Percentiles rank a stretch among this genome's conserved stretches.
Evolutionary conservation across 2,113 vertebrate species (phyloP).

Genomic region (Merops nubicus): DNA sequence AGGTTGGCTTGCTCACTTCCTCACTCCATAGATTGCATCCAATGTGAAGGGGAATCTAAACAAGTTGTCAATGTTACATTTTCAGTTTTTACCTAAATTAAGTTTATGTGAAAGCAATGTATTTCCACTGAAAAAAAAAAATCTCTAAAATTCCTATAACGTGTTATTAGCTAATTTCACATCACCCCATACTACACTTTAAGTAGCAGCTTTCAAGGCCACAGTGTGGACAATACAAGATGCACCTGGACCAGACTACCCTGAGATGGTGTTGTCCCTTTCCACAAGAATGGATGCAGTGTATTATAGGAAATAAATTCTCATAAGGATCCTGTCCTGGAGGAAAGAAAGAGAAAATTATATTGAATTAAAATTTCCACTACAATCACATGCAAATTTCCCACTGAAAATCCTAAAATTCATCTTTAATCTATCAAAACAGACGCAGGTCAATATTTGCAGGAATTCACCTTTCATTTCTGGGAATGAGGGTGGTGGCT

Average conservation of each 20-base stretch:
- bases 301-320: not conserved
- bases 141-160: not conserved
- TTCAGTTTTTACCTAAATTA: not conserved
- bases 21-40: not conserved
- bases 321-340: not conserved
- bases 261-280: not conserved
- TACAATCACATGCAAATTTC: not conserved
- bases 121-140: not conserved
- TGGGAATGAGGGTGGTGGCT: not conserved
- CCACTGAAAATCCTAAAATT: not conserved
- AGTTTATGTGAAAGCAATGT: not conserved
- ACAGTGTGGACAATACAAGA: not conserved
- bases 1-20: not conserved
- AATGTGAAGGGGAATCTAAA: not conserved
- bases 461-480: not conserved
- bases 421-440: not conserved
- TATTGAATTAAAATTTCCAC: not conserved
- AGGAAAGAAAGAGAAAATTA: not conserved
- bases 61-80: not conserved
- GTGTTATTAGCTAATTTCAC: not conserved
- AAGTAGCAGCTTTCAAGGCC: not conserved
- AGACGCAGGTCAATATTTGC: not conserved
- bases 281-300: not conserved
- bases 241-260: not conserved
- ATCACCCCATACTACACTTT: rapidly evolving